A percentile compares a stretch with the other conserved stretches of the same genome.
phyloP scores from a whole-genome alignment of 2,113 vertebrate genomes.

The Odobenus rosmarus region DNA sequence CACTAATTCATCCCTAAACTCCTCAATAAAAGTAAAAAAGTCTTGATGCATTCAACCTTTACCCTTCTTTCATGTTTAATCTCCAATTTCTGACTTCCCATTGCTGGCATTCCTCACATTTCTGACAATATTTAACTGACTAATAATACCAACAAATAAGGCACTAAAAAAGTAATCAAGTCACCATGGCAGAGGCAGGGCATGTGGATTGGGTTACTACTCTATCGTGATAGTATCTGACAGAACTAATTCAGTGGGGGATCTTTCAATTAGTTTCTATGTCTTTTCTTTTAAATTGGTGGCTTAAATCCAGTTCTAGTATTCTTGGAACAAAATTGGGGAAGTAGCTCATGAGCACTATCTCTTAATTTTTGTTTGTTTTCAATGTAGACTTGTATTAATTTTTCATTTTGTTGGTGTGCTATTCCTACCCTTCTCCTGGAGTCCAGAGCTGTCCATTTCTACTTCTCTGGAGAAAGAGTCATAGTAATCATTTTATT shows the following conservation, averaged over 20 bases:
- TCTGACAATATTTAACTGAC: not conserved
- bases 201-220: not conserved
- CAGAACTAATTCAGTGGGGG: not conserved
- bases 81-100: not conserved
- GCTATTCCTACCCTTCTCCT: not conserved
- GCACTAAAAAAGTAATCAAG: not conserved
- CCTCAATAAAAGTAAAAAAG: not conserved
- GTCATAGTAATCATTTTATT: not conserved
- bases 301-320: not conserved
- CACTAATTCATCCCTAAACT: not conserved
- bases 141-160: not conserved
- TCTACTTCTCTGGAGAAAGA: not conserved
- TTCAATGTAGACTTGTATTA: not conserved
- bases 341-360: not conserved
- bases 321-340: not conserved
- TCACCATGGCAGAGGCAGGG: not conserved
- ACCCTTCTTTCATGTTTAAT: not conserved
- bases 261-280: not conserved
- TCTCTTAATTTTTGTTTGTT: not conserved
- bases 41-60: not conserved
- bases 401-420: not conserved
- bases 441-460: not conserved
- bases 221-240: not conserved
- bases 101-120: not conserved
- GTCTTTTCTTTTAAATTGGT: not conserved